These are phyloP conservation scores for Fragum whitleyi DNA, from an alignment of 2,888 invertebrate genomes.

Conservation along the genomic window DNA sequence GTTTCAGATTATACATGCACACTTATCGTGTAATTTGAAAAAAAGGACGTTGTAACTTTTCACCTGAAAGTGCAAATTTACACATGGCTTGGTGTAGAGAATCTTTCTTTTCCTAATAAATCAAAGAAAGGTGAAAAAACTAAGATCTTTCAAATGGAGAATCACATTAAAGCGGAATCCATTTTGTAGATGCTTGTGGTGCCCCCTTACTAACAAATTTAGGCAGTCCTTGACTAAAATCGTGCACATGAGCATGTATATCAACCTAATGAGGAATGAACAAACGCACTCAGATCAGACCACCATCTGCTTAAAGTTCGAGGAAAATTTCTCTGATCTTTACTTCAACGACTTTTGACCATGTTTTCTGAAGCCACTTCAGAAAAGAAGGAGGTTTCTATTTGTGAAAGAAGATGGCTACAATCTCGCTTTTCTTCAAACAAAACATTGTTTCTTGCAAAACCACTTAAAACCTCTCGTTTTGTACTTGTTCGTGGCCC, in stretches of 20 bases:
- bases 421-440: conserved; percentile 48
- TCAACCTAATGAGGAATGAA: conserved; percentile 7
- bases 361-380: conserved; percentile 8
- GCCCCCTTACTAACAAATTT: no score
- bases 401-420: conserved; percentile 15
- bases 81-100: no score
- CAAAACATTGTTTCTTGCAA: conserved; percentile 61
- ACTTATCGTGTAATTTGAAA: no score
- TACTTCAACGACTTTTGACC: background rate
- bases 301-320: conserved; percentile 23
- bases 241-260: background rate
- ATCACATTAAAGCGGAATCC: no score
- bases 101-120: no score
- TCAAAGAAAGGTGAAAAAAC: no score
- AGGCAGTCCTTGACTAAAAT: no score
- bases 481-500: conserved; percentile 6
- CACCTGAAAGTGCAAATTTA: no score
- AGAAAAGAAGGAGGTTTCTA: conserved; percentile 16
- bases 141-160: no score
- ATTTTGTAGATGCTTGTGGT: no score
- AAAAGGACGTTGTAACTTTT: no score
- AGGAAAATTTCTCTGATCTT: conserved; percentile 15
- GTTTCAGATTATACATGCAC: no score
- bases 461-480: conserved; percentile 47
- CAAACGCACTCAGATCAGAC: conserved; percentile 3